phyloP scores from a whole-genome alignment of 2,888 invertebrate species.

The Brachypterus glaber region DNA sequence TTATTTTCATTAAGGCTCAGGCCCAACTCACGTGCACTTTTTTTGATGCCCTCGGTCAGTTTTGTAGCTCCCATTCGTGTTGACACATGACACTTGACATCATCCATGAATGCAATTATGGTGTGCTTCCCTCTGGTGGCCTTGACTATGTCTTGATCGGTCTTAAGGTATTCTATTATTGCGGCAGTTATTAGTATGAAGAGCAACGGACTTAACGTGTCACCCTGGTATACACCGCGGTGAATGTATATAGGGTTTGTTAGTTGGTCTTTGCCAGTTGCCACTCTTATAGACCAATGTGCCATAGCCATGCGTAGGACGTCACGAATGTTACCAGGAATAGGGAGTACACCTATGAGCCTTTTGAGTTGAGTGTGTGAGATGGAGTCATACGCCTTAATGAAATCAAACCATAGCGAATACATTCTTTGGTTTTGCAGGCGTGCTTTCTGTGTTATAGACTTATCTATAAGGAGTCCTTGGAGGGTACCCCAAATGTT shows the following conservation, averaged over 20 bases:
- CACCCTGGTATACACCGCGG: background rate
- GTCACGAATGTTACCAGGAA: background rate
- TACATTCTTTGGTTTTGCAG: background rate
- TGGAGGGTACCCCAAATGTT: background rate
- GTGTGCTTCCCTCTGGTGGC: background rate
- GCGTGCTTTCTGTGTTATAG: background rate
- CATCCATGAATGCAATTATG: background rate
- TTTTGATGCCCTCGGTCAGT: background rate
- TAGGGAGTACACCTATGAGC: background rate
- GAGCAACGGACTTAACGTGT: background rate
- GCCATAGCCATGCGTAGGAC: background rate
- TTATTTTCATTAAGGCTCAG: background rate
- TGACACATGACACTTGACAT: background rate
- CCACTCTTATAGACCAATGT: background rate
- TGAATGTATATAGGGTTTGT: background rate
- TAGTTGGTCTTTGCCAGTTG: background rate
- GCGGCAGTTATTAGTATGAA: background rate
- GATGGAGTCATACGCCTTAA: background rate
- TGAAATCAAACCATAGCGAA: background rate
- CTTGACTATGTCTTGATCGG: background rate
- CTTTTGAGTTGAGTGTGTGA: background rate
- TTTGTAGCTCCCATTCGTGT: background rate
- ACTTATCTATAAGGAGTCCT: background rate
- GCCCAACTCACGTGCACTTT: background rate
- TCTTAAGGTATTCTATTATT: background rate